These are phyloP conservation scores for Muntiacus muntjak DNA, from an alignment of 2,113 vertebrate species.

Conservation along the genomic window DNA sequence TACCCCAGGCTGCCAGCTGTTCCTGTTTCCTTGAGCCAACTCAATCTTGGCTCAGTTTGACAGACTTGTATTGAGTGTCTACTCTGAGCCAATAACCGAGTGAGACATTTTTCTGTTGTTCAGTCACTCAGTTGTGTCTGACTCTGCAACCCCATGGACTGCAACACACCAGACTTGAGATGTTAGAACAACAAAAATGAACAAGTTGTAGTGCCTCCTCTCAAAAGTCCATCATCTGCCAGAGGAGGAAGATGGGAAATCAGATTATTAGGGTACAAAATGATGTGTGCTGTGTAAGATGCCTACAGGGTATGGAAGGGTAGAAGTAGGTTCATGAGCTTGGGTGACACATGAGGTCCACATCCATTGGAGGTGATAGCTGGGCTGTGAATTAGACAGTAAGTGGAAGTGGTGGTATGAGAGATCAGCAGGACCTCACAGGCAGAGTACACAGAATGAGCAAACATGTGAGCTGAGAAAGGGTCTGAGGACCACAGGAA, in stretches of 20 bases:
- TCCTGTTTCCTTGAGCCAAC: not conserved
- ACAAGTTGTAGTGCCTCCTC: not conserved
- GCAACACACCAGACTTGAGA: not conserved
- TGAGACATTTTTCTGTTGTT: not conserved
- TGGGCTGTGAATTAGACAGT: too few species aligned
- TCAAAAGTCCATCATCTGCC: not conserved
- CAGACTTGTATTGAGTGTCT: constrained; percentile 8
- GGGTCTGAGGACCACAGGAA: not conserved
- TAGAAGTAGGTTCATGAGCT: not conserved
- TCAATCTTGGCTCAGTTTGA: not conserved
- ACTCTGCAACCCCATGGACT: not conserved
- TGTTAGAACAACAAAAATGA: not conserved
- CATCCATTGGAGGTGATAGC: not conserved
- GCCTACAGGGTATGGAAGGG: not conserved
- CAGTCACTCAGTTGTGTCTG: not conserved
- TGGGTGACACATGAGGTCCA: not conserved
- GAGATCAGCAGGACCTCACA: not conserved
- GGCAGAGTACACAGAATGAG: not conserved
- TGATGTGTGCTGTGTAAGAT: too few species aligned
- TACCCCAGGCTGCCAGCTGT: not conserved
- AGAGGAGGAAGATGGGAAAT: not conserved
- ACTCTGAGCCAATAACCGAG: not conserved
- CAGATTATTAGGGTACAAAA: not conserved
- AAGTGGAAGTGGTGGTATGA: not conserved
- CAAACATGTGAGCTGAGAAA: not conserved